phyloP scores from a whole-genome alignment of 2,797 vertebrate genomes.

The Botia kubotai region DNA sequence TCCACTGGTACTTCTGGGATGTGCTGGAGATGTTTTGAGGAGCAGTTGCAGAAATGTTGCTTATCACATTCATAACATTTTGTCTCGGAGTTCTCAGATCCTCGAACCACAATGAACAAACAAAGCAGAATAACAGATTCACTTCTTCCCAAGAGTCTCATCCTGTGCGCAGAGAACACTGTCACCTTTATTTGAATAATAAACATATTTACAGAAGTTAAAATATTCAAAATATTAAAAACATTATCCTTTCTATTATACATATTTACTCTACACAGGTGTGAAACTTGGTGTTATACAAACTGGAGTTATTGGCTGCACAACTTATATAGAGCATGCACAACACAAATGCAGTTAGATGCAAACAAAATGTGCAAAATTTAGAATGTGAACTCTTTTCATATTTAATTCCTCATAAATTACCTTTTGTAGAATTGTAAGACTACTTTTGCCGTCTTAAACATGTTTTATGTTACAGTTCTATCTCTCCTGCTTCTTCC shows the following conservation, averaged over 20 bases:
- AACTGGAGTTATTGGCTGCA: no score
- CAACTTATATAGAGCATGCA: no score
- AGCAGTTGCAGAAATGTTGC: conserved; percentile 55
- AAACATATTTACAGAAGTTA: background rate
- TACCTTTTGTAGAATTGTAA: background rate
- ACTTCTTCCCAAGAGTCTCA: conserved; percentile 2
- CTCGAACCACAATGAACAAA: conserved; percentile 2
- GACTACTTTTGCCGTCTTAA: background rate
- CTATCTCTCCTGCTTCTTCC: background rate
- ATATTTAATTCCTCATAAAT: background rate
- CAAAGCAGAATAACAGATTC: background rate
- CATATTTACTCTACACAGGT: no score
- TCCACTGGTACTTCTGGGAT: conserved; percentile 46
- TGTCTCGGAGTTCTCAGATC: background rate
- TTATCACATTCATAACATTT: conserved; percentile 40
- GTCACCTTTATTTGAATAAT: background rate
- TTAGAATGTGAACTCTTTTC: background rate
- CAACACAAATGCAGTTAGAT: no score
- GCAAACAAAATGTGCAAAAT: no score
- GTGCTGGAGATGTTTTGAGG: conserved; percentile 16
- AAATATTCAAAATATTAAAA: background rate
- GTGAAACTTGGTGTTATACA: no score
- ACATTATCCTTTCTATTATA: no score
- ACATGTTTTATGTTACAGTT: background rate
- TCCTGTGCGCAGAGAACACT: conserved; percentile 31